Evolutionary conservation across 2,888 invertebrate genomes (phyloP).

Genomic region (Agonum fuliginosum): DNA sequence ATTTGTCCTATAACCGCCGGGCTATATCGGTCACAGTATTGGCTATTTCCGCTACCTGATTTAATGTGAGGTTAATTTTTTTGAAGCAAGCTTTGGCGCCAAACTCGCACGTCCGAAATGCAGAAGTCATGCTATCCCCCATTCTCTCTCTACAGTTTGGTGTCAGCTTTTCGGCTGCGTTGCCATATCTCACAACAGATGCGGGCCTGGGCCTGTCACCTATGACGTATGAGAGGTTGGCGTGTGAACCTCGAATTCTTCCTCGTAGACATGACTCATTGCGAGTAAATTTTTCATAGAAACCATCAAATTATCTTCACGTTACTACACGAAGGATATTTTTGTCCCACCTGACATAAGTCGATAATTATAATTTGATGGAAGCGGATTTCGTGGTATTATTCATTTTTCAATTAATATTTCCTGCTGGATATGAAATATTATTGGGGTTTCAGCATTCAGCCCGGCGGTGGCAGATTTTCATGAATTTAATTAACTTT

Average conservation of each 20-base stretch:
- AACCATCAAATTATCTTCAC: conserved; percentile 56
- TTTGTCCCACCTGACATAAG: not conserved
- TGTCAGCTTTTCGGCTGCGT: conserved; percentile 12
- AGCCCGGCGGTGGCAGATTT: too few relatives aligned
- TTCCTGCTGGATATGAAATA: too few relatives aligned
- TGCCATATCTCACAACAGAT: conserved; percentile 21
- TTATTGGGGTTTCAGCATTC: too few relatives aligned
- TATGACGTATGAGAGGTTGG: conserved; percentile 53
- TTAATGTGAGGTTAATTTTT: too few relatives aligned
- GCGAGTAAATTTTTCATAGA: conserved; percentile 56
- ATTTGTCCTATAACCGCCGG: too few relatives aligned
- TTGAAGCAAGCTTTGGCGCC: too few relatives aligned
- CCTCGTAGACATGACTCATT: conserved; percentile 49
- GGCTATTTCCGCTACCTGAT: too few relatives aligned
- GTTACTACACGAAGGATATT: conserved; percentile 31
- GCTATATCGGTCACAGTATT: too few relatives aligned
- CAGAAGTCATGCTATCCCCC: too few relatives aligned
- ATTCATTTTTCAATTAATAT: conserved; percentile 25
- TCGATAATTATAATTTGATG: conserved; percentile 45
- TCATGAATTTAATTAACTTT: not conserved
- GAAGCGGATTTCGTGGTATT: not conserved
- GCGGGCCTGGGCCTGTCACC: conserved; percentile 31
- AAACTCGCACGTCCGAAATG: too few relatives aligned
- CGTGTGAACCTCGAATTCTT: conserved; percentile 50
- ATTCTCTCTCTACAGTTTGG: too few relatives aligned